Evolutionary conservation across 1,140 invertebrate genomes (phyloP), one percentile per base, ranked within the genome.

Genomic region (Helicoverpa armigera): DNA sequence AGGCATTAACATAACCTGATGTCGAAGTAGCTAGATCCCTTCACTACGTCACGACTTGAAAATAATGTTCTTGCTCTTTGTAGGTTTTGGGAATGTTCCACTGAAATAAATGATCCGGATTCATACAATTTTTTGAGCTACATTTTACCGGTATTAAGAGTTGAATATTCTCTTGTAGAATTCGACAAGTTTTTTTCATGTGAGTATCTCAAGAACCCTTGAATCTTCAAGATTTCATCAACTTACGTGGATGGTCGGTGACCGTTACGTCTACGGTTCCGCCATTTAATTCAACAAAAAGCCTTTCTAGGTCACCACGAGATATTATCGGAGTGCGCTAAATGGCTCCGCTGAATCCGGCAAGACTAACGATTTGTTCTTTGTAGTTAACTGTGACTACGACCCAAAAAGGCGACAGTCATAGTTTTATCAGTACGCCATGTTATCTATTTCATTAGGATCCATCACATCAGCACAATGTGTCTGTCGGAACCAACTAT

Each of bases 201-300:
- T 16, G 4, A 16, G 13, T 11, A 53, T 29, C 48, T 23, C 10
- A 53, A 29, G 50, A 70, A 7, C 11, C 43, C 7, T 67, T 50
- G 63, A 18, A 35, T 10, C n/a, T 35, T 67, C 43, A 16, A 35
- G n/a, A 16, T 18, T 35, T 10, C 2, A 67, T 50, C 43, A 48
- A 67, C 43, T 43, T 11, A 16, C 63, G 43, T 67, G 43, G 43
- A 70, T 53, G 48, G 16, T 53, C 11, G 48, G 48, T 53, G 48
- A 53, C 67, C 67, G 67, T 70, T 70, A 70, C 48, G 35, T 53
- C 48, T 70, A 53, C 67, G 50, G 67, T 70, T 53, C 50, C 67
- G 67, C 67, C 67, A 70, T 70, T 23, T 70, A 70, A 70, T 53
- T 70, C 50, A 12, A 53, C 50, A 53, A 53, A 70, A 69, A 70